phyloP scores from a whole-genome alignment of 2,113 vertebrate species.

The Podarcis raffonei region DNA sequence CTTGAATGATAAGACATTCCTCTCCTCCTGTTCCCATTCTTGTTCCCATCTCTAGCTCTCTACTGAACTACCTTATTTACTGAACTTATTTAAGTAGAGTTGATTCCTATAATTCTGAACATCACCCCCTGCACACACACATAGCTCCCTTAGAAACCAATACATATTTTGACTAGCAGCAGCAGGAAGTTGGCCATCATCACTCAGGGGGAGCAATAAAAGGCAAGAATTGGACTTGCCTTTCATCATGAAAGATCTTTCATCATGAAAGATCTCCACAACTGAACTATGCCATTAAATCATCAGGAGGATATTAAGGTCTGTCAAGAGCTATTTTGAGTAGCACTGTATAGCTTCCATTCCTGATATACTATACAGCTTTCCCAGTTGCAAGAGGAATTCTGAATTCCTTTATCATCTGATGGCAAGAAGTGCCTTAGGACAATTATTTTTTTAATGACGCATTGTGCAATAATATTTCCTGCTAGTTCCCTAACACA shows the following conservation, averaged over 20 bases:
- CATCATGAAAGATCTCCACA: conserved; percentile 8
- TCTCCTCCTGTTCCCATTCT: neutral
- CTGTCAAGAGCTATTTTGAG: conserved; percentile 8
- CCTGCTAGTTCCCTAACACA: neutral
- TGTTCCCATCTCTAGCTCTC: too few relatives aligned
- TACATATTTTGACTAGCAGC: neutral
- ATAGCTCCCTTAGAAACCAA: conserved; percentile 16
- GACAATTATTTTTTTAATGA: neutral
- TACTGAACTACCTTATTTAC: neutral
- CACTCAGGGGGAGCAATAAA: conserved; percentile 14
- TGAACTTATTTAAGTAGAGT: neutral
- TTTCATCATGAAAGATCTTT: conserved; percentile 20
- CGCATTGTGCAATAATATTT: neutral
- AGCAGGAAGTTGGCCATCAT: neutral
- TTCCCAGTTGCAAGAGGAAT: neutral
- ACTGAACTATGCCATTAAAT: conserved; percentile 2
- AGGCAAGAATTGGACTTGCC: neutral
- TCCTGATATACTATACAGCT: neutral
- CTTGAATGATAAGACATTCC: neutral
- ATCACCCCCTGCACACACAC: neutral
- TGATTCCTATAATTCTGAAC: neutral
- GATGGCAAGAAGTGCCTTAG: neutral
- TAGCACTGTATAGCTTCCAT: neutral
- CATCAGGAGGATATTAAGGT: conserved; percentile 16
- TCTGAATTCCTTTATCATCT: neutral